Conservation (phyloP, 2,797 vertebrate genomes). For the Sebastes minor region DNA sequence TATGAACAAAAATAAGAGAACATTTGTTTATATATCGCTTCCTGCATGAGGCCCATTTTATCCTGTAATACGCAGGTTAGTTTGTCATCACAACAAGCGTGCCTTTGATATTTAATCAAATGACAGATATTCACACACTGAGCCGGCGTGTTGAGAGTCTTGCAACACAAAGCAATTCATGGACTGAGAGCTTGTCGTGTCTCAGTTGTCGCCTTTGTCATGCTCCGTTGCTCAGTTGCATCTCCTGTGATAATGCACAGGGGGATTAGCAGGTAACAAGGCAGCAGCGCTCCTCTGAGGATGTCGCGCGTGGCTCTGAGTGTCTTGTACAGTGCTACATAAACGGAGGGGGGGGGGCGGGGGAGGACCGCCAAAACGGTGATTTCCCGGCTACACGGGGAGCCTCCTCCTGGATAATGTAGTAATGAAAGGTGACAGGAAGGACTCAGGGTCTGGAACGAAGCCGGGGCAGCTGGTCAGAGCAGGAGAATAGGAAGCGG, state of each 20-base stretch:
- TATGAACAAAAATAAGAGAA: not conserved
- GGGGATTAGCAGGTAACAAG: constrained; percentile 75
- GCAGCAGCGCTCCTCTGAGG: constrained; percentile 63
- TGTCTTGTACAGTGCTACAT: constrained; percentile 57
- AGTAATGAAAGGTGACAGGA: constrained; percentile 94
- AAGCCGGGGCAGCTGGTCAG: constrained; percentile 89
- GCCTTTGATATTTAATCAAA: constrained; percentile 31
- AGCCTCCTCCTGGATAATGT: constrained; percentile 76
- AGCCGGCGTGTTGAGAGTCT: constrained; percentile 19
- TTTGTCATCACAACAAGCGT: constrained; percentile 25
- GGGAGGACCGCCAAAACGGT: constrained; percentile 60
- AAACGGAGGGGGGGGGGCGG: constrained; percentile 28
- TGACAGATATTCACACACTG: constrained; percentile 33
- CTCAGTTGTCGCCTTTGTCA: constrained; percentile 67
- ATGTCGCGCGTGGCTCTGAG: constrained; percentile 60
- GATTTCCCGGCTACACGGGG: constrained; percentile 76
- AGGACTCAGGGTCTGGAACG: constrained; percentile 89
- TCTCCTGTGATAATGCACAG: constrained; percentile 66
- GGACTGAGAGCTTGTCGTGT: constrained; percentile 52
- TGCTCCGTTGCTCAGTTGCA: constrained; percentile 67
- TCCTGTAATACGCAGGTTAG: not conserved
- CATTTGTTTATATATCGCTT: not conserved
- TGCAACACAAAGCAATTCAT: constrained; percentile 48
- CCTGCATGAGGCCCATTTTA: not conserved
- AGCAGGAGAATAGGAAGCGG: constrained; percentile 86